Evolutionary conservation across 2,113 vertebrate species (phyloP).

Genomic region (Trematomus loennbergii): DNA sequence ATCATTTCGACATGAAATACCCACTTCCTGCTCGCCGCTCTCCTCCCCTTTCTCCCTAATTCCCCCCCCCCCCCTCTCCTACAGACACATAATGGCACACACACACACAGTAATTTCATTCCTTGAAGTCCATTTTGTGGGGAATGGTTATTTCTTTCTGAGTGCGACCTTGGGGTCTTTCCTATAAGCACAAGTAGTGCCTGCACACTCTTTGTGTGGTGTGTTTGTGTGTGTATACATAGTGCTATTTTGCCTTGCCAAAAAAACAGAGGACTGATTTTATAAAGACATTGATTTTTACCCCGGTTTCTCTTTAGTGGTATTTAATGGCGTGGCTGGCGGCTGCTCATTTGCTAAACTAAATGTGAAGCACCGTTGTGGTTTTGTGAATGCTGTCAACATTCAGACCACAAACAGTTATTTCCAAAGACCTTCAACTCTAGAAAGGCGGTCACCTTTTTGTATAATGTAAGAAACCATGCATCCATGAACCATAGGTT

Average conservation of each 20-base stretch:
- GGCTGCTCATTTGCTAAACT: constrained; percentile 27
- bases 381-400: constrained; percentile 2
- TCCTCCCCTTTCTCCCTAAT: constrained; percentile 50
- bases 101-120: constrained; percentile 51
- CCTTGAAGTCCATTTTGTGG: constrained; percentile 71
- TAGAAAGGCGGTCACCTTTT: background rate
- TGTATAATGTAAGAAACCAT: background rate
- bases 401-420: background rate
- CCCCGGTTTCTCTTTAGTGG: background rate
- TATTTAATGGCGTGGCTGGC: constrained; percentile 19
- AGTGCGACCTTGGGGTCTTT: constrained; percentile 67
- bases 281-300: constrained; percentile 21
- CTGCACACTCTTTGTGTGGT: background rate
- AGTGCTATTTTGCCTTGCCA: constrained; percentile 16
- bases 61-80: constrained; percentile 42
- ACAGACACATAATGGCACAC: background rate
- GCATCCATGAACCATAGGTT: background rate
- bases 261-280: constrained; percentile 26
- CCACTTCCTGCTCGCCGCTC: constrained; percentile 67
- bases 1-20: constrained; percentile 77
- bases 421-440: constrained; percentile 4
- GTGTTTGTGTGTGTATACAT: background rate
- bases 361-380: background rate
- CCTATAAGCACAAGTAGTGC: constrained; percentile 58
- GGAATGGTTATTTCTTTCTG: constrained; percentile 69